These are phyloP conservation scores for Ericerus pela DNA, from an alignment of 1,140 invertebrate species.

Conservation along the genomic window DNA sequence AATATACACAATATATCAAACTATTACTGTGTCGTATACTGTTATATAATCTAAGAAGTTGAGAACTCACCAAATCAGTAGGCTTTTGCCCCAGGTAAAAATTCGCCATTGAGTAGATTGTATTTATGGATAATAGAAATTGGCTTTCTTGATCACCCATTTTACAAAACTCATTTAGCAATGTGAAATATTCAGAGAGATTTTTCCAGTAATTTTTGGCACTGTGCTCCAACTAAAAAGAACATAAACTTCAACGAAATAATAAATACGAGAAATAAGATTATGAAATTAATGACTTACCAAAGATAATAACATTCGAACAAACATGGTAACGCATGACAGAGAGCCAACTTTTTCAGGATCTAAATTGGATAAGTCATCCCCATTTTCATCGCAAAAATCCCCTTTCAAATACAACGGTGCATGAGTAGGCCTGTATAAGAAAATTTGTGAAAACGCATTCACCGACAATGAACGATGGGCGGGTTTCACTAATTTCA, in stretches of 20 bases:
- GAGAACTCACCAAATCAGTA: conserved; percentile 44
- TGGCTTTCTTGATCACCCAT: conserved; percentile 85
- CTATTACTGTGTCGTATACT: too few relatives aligned
- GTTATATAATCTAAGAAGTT: too few relatives aligned
- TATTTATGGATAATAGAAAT: conserved; percentile 69
- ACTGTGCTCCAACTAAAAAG: conserved; percentile 62
- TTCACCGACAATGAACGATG: not conserved
- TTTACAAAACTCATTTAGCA: conserved; percentile 83
- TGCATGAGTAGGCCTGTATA: conserved; percentile 45
- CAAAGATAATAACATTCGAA: conserved; percentile 72
- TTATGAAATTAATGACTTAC: conserved; percentile 36
- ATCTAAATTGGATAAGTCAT: conserved; percentile 32
- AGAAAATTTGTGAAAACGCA: conserved; percentile 13
- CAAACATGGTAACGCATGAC: conserved; percentile 82
- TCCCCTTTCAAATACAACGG: conserved; percentile 55
- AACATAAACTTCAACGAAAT: not conserved
- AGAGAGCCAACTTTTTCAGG: conserved; percentile 27
- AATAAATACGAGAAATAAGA: conserved; percentile 14
- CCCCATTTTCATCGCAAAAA: conserved; percentile 46
- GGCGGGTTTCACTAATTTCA: conserved; percentile 16
- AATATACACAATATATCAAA: too few relatives aligned
- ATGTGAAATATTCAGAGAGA: conserved; percentile 79
- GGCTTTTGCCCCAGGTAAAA: conserved; percentile 77
- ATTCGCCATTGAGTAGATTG: conserved; percentile 75
- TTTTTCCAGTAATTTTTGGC: conserved; percentile 72